Evolutionary conservation across 1,140 invertebrate genomes (phyloP).

Genomic region (Eubasilissa regina): DNA sequence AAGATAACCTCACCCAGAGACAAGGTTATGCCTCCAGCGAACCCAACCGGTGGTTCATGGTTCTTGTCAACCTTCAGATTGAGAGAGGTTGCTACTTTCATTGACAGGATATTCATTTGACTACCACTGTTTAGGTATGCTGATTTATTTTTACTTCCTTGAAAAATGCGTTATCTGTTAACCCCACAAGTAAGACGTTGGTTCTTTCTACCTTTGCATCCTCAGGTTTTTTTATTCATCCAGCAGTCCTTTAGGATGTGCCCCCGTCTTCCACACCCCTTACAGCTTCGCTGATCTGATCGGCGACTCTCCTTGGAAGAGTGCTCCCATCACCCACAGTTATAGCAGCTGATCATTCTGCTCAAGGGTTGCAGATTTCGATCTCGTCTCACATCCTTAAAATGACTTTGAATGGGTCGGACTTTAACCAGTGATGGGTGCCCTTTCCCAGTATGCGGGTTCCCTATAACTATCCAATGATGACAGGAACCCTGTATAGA

Average conservation of each 20-base stretch:
- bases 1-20: not conserved
- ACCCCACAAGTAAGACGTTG: not conserved
- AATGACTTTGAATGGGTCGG: not conserved
- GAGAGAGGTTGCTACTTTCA: not conserved
- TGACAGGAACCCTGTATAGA: slow-evolving; percentile 61
- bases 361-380: not conserved
- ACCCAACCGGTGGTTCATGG: not conserved
- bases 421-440: not conserved
- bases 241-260: not conserved
- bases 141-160: not conserved
- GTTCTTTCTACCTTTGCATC: not conserved
- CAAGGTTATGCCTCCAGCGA: not conserved
- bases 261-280: not conserved
- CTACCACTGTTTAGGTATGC: not conserved
- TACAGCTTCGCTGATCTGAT: not conserved
- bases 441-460: not conserved
- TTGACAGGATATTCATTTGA: not conserved
- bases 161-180: not conserved
- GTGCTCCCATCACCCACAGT: not conserved
- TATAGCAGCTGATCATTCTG: not conserved
- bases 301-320: not conserved
- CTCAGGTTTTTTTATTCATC: not conserved
- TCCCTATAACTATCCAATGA: slow-evolving; percentile 41
- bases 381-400: not conserved
- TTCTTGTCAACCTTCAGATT: not conserved